phyloP scores from a whole-genome alignment of 2,888 invertebrate species.

The Aporophyla lueneburgensis region DNA sequence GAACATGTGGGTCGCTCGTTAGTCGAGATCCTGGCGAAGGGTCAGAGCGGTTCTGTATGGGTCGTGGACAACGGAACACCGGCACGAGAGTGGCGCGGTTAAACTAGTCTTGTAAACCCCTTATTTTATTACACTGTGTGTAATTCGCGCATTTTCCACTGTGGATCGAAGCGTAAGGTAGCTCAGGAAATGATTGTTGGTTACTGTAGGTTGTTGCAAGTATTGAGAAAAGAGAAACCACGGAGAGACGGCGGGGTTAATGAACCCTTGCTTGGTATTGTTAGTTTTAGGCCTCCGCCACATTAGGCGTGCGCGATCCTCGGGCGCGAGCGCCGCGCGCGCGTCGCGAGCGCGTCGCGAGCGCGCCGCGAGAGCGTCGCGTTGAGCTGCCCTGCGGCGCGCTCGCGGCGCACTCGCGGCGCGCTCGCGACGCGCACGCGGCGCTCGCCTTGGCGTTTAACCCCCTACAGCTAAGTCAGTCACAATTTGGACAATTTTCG shows the following conservation, averaged over 20 bases:
- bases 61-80: constrained; percentile 93
- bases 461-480: no score
- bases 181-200: constrained; percentile 41
- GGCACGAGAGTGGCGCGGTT: constrained; percentile 91
- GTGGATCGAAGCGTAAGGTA: constrained; percentile 33
- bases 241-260: background rate
- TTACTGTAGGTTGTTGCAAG: constrained; percentile 47
- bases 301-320: no score
- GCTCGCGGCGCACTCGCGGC: no score
- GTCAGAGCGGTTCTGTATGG: constrained; percentile 94
- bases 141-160: constrained; percentile 52
- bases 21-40: constrained; percentile 92
- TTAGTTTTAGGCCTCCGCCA: no score
- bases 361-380: no score
- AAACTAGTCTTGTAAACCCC: constrained; percentile 55
- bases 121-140: constrained; percentile 34
- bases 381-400: no score
- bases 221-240: constrained; percentile 29
- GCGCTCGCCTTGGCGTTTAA: no score
- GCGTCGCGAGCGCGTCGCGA: no score
- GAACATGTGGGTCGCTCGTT: constrained; percentile 93
- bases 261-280: constrained; percentile 36
- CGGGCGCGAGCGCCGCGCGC: no score
- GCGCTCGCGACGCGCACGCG: no score
- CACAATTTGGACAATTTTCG: no score